Percentiles rank a stretch among this genome's conserved stretches.
Evolutionary conservation across 2,113 vertebrate genomes (phyloP).

Genomic region (Fukomys damarensis): DNA sequence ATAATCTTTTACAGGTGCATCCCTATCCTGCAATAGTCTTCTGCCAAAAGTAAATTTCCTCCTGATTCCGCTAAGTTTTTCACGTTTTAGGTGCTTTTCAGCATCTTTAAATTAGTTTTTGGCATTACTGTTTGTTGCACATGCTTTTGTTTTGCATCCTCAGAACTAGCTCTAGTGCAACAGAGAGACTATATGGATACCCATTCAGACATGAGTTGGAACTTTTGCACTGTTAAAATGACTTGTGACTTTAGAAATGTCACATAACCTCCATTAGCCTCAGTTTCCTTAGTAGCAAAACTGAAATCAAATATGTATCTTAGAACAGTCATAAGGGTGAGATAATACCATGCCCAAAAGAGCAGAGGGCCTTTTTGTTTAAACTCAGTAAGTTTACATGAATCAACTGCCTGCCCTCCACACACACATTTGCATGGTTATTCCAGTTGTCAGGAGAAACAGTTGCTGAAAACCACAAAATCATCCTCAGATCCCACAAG

Average conservation of each 20-base stretch:
- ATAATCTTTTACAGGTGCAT: background rate
- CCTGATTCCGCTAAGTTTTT: background rate
- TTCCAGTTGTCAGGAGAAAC: background rate
- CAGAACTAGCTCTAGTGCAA: background rate
- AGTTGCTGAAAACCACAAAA: background rate
- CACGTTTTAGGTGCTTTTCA: background rate
- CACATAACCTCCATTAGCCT: background rate
- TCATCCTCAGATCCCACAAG: background rate
- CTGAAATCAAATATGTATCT: background rate
- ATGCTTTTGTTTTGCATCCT: background rate
- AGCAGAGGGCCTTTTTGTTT: background rate
- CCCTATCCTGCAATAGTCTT: background rate
- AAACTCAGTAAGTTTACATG: background rate
- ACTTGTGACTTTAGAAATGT: background rate
- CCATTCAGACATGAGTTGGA: background rate
- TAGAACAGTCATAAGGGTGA: background rate
- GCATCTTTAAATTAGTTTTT: background rate
- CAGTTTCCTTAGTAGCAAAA: background rate
- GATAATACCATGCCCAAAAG: background rate
- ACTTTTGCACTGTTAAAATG: background rate
- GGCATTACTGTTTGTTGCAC: background rate
- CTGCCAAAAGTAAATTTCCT: background rate
- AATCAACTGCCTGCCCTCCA: background rate
- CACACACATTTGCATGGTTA: background rate
- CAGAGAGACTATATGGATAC: background rate